A percentile compares a stretch with the other conserved stretches of the same genome.
These are phyloP conservation scores for Mythimna ferrago DNA, from an alignment of 2,888 invertebrate species.

Conservation along the genomic window DNA sequence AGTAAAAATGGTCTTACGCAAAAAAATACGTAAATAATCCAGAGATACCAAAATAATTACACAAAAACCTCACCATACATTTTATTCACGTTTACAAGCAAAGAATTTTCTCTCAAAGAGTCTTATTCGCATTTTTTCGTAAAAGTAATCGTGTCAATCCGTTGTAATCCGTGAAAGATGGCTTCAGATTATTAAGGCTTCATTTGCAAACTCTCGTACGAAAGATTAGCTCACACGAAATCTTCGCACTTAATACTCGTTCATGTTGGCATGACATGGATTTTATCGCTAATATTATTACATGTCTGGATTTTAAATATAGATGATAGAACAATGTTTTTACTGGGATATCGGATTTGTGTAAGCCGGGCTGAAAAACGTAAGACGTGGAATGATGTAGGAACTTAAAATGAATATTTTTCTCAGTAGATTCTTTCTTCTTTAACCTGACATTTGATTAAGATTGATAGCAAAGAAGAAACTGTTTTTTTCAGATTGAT, in stretches of 20 bases:
- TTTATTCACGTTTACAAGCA: slow-evolving; percentile 54
- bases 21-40: slow-evolving; percentile 39
- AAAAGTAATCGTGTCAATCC: slow-evolving; percentile 73
- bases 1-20: neutral
- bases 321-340: slow-evolving; percentile 25
- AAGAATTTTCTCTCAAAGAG: slow-evolving; percentile 47
- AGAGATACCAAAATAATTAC: slow-evolving; percentile 47
- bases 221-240: slow-evolving; percentile 73
- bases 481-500: neutral
- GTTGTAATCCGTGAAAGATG: slow-evolving; percentile 75
- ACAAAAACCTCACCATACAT: slow-evolving; percentile 48
- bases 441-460: neutral
- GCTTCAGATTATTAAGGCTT: slow-evolving; percentile 74
- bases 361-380: neutral
- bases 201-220: slow-evolving; percentile 75
- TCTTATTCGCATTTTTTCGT: slow-evolving; percentile 62
- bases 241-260: slow-evolving; percentile 65
- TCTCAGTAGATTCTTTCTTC: neutral
- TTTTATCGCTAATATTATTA: slow-evolving; percentile 53
- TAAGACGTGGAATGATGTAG: neutral
- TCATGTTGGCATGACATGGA: slow-evolving; percentile 56
- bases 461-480: neutral
- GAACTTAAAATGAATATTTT: neutral
- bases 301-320: slow-evolving; percentile 54
- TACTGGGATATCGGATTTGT: slow-evolving; percentile 18